These are phyloP conservation scores for Apotomis capreana DNA, from an alignment of 2,888 invertebrate species.

Conservation along the genomic window DNA sequence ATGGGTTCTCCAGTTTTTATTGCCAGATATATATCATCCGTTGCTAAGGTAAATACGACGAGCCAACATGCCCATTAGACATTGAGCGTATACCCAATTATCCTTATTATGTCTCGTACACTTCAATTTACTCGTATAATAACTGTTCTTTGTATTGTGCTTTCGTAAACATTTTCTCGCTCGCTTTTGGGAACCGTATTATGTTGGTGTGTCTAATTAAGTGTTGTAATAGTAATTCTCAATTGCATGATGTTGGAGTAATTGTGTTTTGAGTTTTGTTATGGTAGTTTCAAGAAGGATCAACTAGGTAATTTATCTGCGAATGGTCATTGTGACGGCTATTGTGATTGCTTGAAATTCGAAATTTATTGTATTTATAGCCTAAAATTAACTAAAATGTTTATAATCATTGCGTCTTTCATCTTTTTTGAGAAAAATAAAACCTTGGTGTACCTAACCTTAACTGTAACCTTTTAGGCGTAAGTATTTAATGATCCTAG, in stretches of 20 bases:
- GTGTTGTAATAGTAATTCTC: constrained; percentile 19
- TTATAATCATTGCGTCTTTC: too few relatives aligned
- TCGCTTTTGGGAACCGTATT: constrained; percentile 18
- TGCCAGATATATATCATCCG: constrained; percentile 22
- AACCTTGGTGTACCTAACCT: too few relatives aligned
- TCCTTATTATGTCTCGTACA: constrained; percentile 49
- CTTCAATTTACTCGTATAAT: constrained; percentile 41
- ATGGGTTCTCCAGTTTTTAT: constrained; percentile 18
- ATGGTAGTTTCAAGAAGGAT: not conserved
- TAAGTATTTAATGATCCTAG: too few relatives aligned
- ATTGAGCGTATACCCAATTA: constrained; percentile 50
- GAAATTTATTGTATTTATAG: too few relatives aligned
- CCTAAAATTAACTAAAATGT: too few relatives aligned
- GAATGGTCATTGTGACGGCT: too few relatives aligned
- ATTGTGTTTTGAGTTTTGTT: not conserved
- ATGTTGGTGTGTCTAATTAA: constrained; percentile 5
- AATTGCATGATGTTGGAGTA: not conserved
- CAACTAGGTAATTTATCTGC: not conserved
- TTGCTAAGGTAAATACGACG: constrained; percentile 45
- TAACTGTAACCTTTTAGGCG: too few relatives aligned
- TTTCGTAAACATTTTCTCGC: constrained; percentile 24
- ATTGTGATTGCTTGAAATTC: too few relatives aligned
- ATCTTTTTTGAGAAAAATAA: too few relatives aligned
- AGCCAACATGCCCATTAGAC: constrained; percentile 48
- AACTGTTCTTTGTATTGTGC: constrained; percentile 34